Evolutionary conservation across 1,140 invertebrate genomes (phyloP), one percentile per base, ranked within the genome.

Genomic region (Eumaeus atala): DNA sequence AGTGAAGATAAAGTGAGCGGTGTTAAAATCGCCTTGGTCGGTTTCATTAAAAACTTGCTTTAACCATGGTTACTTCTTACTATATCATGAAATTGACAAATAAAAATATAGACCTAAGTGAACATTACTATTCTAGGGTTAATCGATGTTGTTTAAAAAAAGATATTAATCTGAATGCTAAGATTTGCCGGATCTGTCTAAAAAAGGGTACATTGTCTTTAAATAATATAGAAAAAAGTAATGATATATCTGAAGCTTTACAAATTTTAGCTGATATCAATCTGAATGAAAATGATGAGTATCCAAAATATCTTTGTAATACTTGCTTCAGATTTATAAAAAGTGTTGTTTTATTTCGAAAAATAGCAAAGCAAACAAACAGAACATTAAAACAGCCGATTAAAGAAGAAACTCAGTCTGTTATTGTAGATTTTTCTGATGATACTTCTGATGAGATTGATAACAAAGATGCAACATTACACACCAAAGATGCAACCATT

Each of bases 261-360:
- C 50, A 57, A 48, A 53, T 21, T 9, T 67, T 77, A 50, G 66
- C 49, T 9, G 64, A 70, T 12, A 61, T 81, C 17, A 47, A 67
- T 1, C 47, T 74, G 0, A 61, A 34, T 21, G 62, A 74, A 58
- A 40, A 72, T 5, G 70, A 83, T 35, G 64, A 66, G 9, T 64
- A 59, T 55, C 69, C 74, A 6, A 71, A 74, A 56, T n/a, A 65
- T 44, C 61, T 83, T 11, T 80, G 79, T 57, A 51, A 48, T 9
- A 52, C 57, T 36, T 80, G 77, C 59, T 58, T 61, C 18, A 68
- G 70, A 34, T 75, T 80, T 51, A 50, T 78, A 44, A 66, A 67
- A 59, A 52, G 62, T 33, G 72, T 70, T 9, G 66, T 72, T 38
- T 58, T 71, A 34, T 80, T 83, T 51, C 64, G 58, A 63, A 74